phyloP scores from a whole-genome alignment of 2,113 vertebrate genomes.

The Bos javanicus region DNA sequence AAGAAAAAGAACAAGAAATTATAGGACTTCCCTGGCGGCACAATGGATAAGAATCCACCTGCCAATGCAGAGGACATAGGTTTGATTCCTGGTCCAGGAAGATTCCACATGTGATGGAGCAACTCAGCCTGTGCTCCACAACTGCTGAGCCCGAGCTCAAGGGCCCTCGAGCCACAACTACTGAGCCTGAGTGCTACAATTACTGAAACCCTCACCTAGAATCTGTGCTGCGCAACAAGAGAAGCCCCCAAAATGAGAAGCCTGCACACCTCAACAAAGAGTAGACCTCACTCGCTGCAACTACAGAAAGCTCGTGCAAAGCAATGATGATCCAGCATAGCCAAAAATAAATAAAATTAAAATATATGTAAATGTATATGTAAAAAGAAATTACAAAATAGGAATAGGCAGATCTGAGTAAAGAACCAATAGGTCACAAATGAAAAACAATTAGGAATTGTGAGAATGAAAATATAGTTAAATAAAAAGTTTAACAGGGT shows the following conservation, averaged over 20 bases:
- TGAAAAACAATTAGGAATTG: neutral
- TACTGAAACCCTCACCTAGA: neutral
- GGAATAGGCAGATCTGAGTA: neutral
- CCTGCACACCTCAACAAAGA: neutral
- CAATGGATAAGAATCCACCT: neutral
- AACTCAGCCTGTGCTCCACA: neutral
- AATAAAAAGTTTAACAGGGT: neutral
- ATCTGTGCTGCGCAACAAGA: neutral
- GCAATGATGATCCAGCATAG: neutral
- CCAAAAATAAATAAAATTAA: neutral
- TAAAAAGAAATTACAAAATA: neutral
- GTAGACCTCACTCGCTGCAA: neutral
- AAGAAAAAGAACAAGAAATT: neutral
- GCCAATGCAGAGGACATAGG: neutral
- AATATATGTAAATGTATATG: neutral
- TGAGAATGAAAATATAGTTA: neutral
- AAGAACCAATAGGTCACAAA: neutral
- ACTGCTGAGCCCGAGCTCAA: neutral
- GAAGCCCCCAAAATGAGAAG: neutral
- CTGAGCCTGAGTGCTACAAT: neutral
- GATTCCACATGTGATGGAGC: neutral
- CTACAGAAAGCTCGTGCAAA: neutral
- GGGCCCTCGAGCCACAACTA: neutral
- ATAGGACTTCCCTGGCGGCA: neutral
- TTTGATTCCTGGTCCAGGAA: neutral